These are phyloP conservation scores for Phoeniculus purpureus DNA, from an alignment of 2,797 vertebrate genomes.

Conservation along the genomic window DNA sequence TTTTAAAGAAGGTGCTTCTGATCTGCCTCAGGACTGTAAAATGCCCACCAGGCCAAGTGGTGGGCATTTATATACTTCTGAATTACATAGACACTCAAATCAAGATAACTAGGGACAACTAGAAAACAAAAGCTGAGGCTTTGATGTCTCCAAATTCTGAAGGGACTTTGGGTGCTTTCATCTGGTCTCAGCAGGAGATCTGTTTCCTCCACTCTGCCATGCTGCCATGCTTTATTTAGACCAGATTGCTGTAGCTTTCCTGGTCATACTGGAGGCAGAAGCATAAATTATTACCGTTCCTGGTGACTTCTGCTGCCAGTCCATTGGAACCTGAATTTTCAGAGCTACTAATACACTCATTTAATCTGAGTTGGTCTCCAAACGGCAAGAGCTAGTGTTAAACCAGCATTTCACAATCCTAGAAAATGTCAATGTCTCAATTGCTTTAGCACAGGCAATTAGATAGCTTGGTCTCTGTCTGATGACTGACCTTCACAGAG, in stretches of 20 bases:
- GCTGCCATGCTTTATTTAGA: background rate
- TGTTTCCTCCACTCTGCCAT: background rate
- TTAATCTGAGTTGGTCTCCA: background rate
- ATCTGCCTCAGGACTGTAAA: background rate
- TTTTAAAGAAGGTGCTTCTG: background rate
- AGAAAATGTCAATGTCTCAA: background rate
- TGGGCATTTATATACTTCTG: accelerated
- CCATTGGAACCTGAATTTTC: background rate
- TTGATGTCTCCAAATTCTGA: background rate
- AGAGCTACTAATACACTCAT: background rate
- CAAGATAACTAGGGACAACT: background rate
- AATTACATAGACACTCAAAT: background rate
- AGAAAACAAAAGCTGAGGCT: background rate
- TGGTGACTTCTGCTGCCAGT: accelerated
- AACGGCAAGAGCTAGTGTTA: background rate
- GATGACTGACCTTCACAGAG: background rate
- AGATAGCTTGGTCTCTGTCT: background rate
- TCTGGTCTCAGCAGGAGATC: background rate
- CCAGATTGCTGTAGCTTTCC: background rate
- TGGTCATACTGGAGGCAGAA: background rate
- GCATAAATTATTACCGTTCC: background rate
- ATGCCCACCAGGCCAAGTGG: background rate
- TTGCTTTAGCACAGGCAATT: background rate
- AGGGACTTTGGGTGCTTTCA: background rate
- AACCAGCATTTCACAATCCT: background rate